Base-by-base conservation (phyloP, 2,113 vertebrate genomes). In the Grus americana region DNA sequence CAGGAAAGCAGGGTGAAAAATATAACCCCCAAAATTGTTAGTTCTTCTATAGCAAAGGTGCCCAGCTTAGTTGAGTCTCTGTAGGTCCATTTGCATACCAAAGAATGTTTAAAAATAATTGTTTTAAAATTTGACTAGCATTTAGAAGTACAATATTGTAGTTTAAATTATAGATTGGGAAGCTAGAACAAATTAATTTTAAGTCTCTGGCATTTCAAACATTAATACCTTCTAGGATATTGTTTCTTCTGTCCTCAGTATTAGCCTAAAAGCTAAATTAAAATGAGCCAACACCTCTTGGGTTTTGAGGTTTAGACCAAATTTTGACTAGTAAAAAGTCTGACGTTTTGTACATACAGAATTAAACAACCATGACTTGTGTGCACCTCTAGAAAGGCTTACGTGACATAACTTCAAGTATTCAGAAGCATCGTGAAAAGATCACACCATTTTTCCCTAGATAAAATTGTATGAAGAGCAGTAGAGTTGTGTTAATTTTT, bases 401-500 rank as follows among this genome's bases (percentile, higher is more conserved):
- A 47, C 27, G 44, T 93, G 61, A 95, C 95, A 63, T 73, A 23
- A 83, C 63, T 89, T 96, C 72, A 74, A 63, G 68, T 84, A 93
- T 50, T 87, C 23, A 40, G 36, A 36, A 36, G 36, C 47, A 73
- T 62, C 50, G 40, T 44, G 34, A 84, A 75, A 93, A 78, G 63
- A 67, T 79, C 47, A 34, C 62, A 70, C 15, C 2, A 7, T 57
- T 84, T 80, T 83, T 63, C 36, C 57, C 22, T 46, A 36, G 66
- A 49, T 32, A 74, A 88, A 87, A 58, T 7, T 40, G 23, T 36
- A 36, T 38, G 46, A 91, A 88, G 73, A 58, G 29, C 30, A 70
- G 71, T 29, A 55, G 42, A 67, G 13, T 65, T 65, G 91, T 82
- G 55, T 95, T 95, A 87, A 71, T 74, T 96, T 93, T 76, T 92